Evolutionary conservation across 1,140 invertebrate species (phyloP).

Genomic region (Platorchestia sp.): DNA sequence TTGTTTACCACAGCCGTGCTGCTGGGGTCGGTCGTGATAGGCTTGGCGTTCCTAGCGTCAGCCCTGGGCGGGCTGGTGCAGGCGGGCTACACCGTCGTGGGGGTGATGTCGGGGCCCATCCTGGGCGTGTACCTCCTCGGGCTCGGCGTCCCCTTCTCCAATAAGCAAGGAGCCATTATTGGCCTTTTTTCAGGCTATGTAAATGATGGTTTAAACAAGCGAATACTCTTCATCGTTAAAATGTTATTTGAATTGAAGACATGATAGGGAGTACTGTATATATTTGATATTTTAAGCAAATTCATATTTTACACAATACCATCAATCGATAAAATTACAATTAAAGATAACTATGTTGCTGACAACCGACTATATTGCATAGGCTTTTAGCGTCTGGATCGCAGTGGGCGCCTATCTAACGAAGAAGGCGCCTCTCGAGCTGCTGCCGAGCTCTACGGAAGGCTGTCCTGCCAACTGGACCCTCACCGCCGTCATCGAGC

Average conservation of each 20-base stretch:
- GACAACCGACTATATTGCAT: not conserved
- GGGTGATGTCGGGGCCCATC: slow-evolving; percentile 50
- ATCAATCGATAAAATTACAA: not conserved
- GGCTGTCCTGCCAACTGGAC: slow-evolving; percentile 11
- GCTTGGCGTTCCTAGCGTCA: slow-evolving; percentile 7
- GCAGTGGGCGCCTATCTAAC: not conserved
- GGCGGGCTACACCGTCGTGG: slow-evolving; percentile 38
- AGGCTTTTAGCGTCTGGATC: not conserved
- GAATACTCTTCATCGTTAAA: not conserved
- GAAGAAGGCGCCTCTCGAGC: not conserved
- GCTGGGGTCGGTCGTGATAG: slow-evolving; percentile 10
- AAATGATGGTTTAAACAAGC: not conserved
- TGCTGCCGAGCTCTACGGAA: not conserved
- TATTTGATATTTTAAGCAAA: not conserved
- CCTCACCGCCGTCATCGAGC: not conserved
- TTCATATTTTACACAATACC: not conserved
- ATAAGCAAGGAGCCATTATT: slow-evolving; percentile 24
- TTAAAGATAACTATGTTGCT: not conserved
- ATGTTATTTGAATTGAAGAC: not conserved
- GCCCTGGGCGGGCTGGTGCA: slow-evolving; percentile 31
- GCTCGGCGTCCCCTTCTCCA: slow-evolving; percentile 14
- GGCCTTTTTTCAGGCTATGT: slow-evolving; percentile 17
- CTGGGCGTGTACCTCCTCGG: slow-evolving; percentile 48
- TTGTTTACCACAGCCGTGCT: not conserved
- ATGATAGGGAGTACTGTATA: not conserved